These are phyloP conservation scores for Arenicola marina DNA, from an alignment of 2,888 invertebrate species.

Conservation along the genomic window DNA sequence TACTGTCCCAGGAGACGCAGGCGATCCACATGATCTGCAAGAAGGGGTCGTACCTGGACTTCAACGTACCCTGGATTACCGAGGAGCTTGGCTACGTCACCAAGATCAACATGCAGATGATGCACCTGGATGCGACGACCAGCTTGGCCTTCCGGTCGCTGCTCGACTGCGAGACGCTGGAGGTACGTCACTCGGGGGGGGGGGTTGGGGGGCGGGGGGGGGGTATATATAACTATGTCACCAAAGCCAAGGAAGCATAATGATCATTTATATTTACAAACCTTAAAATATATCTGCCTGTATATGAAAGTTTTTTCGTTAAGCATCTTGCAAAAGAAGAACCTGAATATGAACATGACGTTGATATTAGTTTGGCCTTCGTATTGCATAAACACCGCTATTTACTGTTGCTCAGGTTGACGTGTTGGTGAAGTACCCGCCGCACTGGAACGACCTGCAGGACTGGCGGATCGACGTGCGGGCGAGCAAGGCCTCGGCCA, in stretches of 20 bases:
- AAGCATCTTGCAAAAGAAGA: too few relatives aligned
- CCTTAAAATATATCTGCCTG: too few relatives aligned
- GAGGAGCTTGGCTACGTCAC: constrained; percentile 87
- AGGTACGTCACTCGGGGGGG: constrained; percentile 64
- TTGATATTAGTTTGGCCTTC: too few relatives aligned
- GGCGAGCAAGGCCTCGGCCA: constrained; percentile 91
- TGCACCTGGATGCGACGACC: constrained; percentile 93
- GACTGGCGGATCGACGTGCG: constrained; percentile 90
- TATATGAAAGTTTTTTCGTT: too few relatives aligned
- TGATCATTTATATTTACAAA: not conserved
- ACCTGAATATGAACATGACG: too few relatives aligned
- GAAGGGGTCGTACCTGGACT: constrained; percentile 93
- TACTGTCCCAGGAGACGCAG: constrained; percentile 84
- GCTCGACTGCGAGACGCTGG: constrained; percentile 91
- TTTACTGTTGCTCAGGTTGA: constrained; percentile 69
- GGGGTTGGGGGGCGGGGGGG: too few relatives aligned
- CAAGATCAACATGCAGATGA: constrained; percentile 87
- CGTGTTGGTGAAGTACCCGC: constrained; percentile 85
- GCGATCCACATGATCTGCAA: constrained; percentile 95
- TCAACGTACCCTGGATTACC: constrained; percentile 90
- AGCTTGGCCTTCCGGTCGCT: constrained; percentile 91
- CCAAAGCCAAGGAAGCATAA: not conserved
- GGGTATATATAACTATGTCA: too few relatives aligned
- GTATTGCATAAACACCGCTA: too few relatives aligned
- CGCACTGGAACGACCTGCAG: constrained; percentile 95